Percentiles rank a stretch among this genome's conserved stretches.
These are phyloP conservation scores for Melanotaenia boesemani DNA, from an alignment of 2,797 vertebrate species.

Conservation along the genomic window DNA sequence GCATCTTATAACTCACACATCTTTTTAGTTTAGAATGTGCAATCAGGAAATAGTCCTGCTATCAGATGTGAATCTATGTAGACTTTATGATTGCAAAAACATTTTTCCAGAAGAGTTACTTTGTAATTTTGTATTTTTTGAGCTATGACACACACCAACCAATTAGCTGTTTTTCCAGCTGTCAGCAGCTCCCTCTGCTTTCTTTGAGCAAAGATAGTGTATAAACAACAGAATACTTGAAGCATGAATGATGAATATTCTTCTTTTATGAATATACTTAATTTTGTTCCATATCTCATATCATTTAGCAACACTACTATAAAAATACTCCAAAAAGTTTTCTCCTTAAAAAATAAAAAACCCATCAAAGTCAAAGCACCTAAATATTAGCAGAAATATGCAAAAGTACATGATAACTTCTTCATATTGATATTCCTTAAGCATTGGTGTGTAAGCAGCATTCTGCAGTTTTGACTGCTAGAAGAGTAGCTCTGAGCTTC, in stretches of 20 bases:
- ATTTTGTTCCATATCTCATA: too few species aligned
- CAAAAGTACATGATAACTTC: too few species aligned
- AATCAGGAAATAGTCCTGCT: background rate
- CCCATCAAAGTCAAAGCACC: too few species aligned
- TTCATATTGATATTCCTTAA: too few species aligned
- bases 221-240: background rate
- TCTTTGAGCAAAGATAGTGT: background rate
- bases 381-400: too few species aligned
- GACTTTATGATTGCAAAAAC: background rate
- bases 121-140: background rate
- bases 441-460: background rate
- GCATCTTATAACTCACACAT: background rate
- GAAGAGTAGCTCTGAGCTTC: background rate
- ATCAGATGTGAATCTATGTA: background rate
- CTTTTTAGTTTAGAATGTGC: too few species aligned
- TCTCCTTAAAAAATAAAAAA: too few species aligned
- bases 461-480: background rate
- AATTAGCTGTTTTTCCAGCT: background rate
- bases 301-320: too few species aligned
- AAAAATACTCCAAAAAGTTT: too few species aligned
- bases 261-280: too few species aligned
- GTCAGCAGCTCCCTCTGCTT: background rate
- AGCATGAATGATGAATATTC: too few species aligned
- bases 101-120: background rate
- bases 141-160: background rate